These are phyloP conservation scores for Noctua janthe DNA, from an alignment of 2,888 invertebrate genomes.

Conservation along the genomic window DNA sequence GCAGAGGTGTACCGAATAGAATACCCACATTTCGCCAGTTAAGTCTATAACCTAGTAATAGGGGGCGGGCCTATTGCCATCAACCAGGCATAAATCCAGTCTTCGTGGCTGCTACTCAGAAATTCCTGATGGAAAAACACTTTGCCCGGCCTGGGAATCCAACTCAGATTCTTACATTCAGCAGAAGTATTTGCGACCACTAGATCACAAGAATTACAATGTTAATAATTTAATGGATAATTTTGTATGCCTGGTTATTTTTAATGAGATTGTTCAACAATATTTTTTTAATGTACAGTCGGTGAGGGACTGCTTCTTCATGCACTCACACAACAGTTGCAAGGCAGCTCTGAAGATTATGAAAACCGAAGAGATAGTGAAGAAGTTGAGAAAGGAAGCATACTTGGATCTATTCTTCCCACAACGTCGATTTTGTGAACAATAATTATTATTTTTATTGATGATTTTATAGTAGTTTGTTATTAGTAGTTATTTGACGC, in stretches of 20 bases:
- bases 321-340: conserved; percentile 88
- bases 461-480: conserved; percentile 9
- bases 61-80: not conserved
- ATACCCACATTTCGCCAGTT: not conserved
- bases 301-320: conserved; percentile 88
- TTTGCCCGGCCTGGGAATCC: not conserved
- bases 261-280: not conserved
- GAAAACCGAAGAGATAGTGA: conserved; percentile 86
- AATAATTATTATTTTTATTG: conserved; percentile 53
- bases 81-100: not conserved
- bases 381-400: conserved; percentile 87
- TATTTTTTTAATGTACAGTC: conserved; percentile 75
- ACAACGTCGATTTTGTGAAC: conserved; percentile 82
- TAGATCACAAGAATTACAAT: not conserved
- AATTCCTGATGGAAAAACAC: not conserved
- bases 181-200: not conserved
- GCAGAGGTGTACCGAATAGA: not conserved
- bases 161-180: not conserved
- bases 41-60: not conserved
- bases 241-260: not conserved
- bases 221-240: not conserved
- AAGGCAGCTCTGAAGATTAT: conserved; percentile 89
- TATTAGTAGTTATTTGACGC: conserved; percentile 41
- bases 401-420: conserved; percentile 87
- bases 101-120: not conserved